Evolutionary conservation across 1,140 invertebrate species (phyloP).

Genomic region (Teleogryllus occipitalis): DNA sequence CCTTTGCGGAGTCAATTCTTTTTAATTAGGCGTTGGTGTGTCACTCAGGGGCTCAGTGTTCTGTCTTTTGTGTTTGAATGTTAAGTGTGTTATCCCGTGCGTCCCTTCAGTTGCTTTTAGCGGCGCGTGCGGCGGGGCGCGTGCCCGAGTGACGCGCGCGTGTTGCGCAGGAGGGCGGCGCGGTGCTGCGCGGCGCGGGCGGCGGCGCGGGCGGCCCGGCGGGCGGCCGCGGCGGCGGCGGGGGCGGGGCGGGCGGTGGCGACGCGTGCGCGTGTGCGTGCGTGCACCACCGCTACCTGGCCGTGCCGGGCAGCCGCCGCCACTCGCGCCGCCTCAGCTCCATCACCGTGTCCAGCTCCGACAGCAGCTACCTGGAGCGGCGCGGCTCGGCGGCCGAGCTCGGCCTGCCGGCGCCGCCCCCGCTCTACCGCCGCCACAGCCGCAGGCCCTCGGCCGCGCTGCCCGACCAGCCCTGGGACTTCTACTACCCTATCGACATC

Average conservation of each 20-base stretch:
- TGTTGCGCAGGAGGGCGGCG: too few species aligned
- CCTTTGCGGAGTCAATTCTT: too few species aligned
- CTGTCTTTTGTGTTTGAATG: too few species aligned
- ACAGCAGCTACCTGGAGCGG: conserved; percentile 68
- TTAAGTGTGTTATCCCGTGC: too few species aligned
- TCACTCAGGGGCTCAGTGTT: too few species aligned
- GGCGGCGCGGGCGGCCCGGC: not conserved
- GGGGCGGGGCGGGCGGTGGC: too few species aligned
- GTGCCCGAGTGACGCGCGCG: too few species aligned
- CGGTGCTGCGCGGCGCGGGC: too few species aligned
- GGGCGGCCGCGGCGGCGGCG: not conserved
- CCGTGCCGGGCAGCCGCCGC: conserved; percentile 34
- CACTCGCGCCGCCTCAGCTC: conserved; percentile 62
- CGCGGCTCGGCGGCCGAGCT: conserved; percentile 65
- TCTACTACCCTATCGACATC: conserved; percentile 64
- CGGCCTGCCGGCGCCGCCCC: conserved; percentile 51
- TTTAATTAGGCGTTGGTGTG: too few species aligned
- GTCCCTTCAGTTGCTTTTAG: too few species aligned
- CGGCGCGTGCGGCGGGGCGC: too few species aligned
- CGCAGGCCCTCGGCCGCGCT: not conserved
- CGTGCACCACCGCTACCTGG: conserved; percentile 31
- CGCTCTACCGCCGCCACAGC: conserved; percentile 28
- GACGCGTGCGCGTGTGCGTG: conserved; percentile 30
- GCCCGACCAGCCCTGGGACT: conserved; percentile 45
- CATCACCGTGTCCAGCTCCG: conserved; percentile 70